These are phyloP conservation scores for Noctua comes DNA, from an alignment of 2,888 invertebrate species.

Conservation along the genomic window DNA sequence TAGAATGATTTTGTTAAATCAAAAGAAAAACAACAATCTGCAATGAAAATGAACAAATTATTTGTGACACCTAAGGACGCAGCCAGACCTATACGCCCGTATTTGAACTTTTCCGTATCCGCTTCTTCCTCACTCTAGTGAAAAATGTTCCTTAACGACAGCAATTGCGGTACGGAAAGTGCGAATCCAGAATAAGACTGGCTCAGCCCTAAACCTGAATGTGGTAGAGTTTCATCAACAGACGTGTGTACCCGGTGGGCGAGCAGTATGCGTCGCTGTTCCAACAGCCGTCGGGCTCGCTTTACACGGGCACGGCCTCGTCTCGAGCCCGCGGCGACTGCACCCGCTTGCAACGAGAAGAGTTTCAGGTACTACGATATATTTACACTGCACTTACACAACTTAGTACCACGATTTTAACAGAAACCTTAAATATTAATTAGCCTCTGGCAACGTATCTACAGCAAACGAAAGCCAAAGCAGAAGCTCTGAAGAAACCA, in stretches of 20 bases:
- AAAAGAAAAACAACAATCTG: not conserved
- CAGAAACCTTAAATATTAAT: not conserved
- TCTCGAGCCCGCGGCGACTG: conserved; percentile 95
- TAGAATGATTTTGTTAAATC: not conserved
- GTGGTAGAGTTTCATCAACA: conserved; percentile 58
- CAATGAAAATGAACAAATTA: not conserved
- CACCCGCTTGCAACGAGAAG: conserved; percentile 92
- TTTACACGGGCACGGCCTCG: conserved; percentile 93
- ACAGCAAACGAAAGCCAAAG: conserved; percentile 89
- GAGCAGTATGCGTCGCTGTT: conserved; percentile 93
- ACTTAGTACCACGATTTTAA: not conserved
- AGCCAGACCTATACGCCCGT: not conserved
- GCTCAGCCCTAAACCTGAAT: not conserved
- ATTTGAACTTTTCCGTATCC: not conserved
- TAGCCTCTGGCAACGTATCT: conserved; percentile 14
- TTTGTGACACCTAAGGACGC: not conserved
- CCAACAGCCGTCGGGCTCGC: conserved; percentile 93
- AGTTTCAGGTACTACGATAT: conserved; percentile 88
- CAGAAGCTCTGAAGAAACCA: conserved; percentile 90
- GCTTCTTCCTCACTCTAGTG: not conserved
- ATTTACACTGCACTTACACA: not conserved
- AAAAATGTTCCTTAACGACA: conserved; percentile 4
- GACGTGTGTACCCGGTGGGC: conserved; percentile 92
- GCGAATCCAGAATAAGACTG: not conserved
- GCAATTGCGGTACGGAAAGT: not conserved